Percentiles rank a stretch among this genome's conserved stretches.
These are phyloP conservation scores for Nymphalis polychloros DNA, from an alignment of 2,888 invertebrate species.

Conservation along the genomic window DNA sequence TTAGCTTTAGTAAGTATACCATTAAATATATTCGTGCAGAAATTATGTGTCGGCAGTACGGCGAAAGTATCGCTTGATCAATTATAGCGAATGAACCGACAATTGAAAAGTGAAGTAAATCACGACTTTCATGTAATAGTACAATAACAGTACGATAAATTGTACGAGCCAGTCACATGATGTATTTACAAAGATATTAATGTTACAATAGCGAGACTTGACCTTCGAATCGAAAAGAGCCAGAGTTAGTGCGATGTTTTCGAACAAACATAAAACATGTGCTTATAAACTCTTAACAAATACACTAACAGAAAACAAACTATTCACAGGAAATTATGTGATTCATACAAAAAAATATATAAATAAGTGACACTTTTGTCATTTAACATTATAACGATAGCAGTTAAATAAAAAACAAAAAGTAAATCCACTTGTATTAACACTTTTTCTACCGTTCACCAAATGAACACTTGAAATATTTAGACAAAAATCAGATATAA, in stretches of 20 bases:
- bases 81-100: slow-evolving; percentile 53
- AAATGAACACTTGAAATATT: background rate
- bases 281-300: slow-evolving; percentile 4
- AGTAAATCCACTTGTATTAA: background rate
- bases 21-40: slow-evolving; percentile 20
- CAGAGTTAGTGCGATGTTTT: slow-evolving; percentile 51
- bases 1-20: slow-evolving; percentile 16
- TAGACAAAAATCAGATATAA: background rate
- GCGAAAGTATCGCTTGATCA: slow-evolving; percentile 61
- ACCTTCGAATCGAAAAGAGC: slow-evolving; percentile 57
- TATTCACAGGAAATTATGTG: background rate
- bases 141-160: slow-evolving; percentile 37
- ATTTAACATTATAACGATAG: background rate
- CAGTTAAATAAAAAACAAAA: background rate
- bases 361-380: background rate
- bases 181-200: slow-evolving; percentile 43
- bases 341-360: background rate
- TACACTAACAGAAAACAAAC: slow-evolving; percentile 7
- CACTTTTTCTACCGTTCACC: background rate
- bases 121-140: slow-evolving; percentile 51
- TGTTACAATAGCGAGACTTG: slow-evolving; percentile 59
- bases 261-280: slow-evolving; percentile 46
- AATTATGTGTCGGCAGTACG: slow-evolving; percentile 40
- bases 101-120: slow-evolving; percentile 66
- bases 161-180: slow-evolving; percentile 33